Evolutionary conservation across 2,797 vertebrate genomes (phyloP).

Genomic region (Lerista edwardsae): DNA sequence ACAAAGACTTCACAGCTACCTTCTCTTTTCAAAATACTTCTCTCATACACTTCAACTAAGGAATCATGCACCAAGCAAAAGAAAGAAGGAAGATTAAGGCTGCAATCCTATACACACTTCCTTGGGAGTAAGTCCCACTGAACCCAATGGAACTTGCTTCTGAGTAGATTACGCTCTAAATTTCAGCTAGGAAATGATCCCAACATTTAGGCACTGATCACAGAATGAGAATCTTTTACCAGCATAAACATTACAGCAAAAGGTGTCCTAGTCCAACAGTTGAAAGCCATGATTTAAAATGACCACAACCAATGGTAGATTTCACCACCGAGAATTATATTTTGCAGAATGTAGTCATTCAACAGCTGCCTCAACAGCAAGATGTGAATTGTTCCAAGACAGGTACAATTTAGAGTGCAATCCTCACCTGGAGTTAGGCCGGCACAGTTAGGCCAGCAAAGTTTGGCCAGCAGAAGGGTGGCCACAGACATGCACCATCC

Average conservation of each 20-base stretch:
- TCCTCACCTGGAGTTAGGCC: too few relatives aligned
- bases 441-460: too few relatives aligned
- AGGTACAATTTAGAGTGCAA: background rate
- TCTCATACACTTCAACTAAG: background rate
- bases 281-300: background rate
- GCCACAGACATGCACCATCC: too few relatives aligned
- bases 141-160: too few relatives aligned
- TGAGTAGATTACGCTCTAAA: too few relatives aligned
- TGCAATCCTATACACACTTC: too few relatives aligned
- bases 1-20: background rate
- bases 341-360: background rate
- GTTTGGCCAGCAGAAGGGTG: too few relatives aligned
- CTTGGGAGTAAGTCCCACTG: too few relatives aligned
- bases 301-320: background rate
- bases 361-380: background rate
- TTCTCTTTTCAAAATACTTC: constrained; percentile 15
- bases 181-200: background rate
- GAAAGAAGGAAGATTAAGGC: background rate
- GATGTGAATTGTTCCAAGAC: background rate
- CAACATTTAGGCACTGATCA: background rate
- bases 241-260: background rate
- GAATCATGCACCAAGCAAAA: background rate
- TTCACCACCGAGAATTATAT: background rate
- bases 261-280: too few relatives aligned
- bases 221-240: background rate